Conservation (phyloP, 2,113 vertebrate genomes). For the Pavo muticus region DNA sequence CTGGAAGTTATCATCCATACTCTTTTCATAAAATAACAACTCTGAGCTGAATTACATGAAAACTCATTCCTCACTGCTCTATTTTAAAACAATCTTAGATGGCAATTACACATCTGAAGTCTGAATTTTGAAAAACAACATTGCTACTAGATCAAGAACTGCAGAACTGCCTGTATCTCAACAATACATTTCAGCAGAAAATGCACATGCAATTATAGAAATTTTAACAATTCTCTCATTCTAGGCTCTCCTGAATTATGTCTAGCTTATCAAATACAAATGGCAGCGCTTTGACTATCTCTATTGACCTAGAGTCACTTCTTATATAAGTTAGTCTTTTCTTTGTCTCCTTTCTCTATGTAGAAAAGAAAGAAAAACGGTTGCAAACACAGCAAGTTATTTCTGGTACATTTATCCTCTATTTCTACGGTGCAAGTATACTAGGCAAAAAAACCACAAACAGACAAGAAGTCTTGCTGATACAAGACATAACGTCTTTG, state of each 20-base stretch:
- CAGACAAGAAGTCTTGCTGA: background rate
- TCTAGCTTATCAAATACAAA: background rate
- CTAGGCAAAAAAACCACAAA: background rate
- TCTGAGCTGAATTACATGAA: background rate
- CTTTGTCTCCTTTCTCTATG: background rate
- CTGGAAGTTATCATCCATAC: background rate
- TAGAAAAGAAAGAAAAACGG: background rate
- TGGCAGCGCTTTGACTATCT: background rate
- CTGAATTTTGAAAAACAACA: background rate
- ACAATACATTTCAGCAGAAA: background rate
- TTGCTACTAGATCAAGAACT: background rate
- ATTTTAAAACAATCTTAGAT: background rate
- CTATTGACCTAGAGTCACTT: background rate
- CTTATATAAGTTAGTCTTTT: background rate
- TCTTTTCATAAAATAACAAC: background rate
- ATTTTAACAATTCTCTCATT: background rate
- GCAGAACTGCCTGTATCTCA: background rate
- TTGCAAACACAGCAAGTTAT: background rate
- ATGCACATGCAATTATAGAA: accelerated
- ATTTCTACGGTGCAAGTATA: background rate
- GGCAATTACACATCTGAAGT: background rate
- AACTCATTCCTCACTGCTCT: background rate
- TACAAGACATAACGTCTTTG: background rate
- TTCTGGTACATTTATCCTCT: background rate
- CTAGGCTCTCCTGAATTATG: background rate